phyloP scores from a whole-genome alignment of 2,888 invertebrate species.

The Tachystola acroxantha region DNA sequence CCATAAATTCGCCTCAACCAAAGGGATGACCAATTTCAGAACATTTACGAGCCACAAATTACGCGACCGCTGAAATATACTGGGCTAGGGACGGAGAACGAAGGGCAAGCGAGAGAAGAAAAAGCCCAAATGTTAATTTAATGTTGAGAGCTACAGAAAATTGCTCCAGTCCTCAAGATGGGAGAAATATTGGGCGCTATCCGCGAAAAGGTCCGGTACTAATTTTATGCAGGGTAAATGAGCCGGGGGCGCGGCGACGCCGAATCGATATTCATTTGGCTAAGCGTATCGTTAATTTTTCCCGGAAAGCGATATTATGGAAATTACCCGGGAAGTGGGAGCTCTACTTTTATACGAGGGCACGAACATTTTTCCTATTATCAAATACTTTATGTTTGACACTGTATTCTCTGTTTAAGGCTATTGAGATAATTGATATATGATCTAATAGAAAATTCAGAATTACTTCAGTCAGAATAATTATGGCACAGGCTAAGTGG shows the following conservation, averaged over 20 bases:
- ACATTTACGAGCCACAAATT: conserved; percentile 79
- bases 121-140: conserved; percentile 76
- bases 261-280: conserved; percentile 69
- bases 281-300: conserved; percentile 62
- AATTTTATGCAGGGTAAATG: conserved; percentile 73
- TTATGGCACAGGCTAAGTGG: too few relatives aligned
- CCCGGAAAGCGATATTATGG: conserved; percentile 52
- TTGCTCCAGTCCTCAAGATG: conserved; percentile 64
- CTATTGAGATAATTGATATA: too few relatives aligned
- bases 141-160: conserved; percentile 71
- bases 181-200: conserved; percentile 58
- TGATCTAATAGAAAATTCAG: too few relatives aligned
- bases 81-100: conserved; percentile 57
- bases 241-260: conserved; percentile 44
- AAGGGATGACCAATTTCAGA: conserved; percentile 79
- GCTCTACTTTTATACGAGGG: conserved; percentile 24
- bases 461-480: too few relatives aligned
- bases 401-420: too few relatives aligned
- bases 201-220: conserved; percentile 61
- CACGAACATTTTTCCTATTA: not conserved
- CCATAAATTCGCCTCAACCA: conserved; percentile 77
- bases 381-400: not conserved
- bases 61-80: conserved; percentile 77
- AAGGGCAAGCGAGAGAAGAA: conserved; percentile 57
- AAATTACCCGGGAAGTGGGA: conserved; percentile 39